Evolutionary conservation across 1,140 invertebrate species (phyloP), one percentile per base, ranked within the genome.

Genomic region (Microplitis mediator): DNA sequence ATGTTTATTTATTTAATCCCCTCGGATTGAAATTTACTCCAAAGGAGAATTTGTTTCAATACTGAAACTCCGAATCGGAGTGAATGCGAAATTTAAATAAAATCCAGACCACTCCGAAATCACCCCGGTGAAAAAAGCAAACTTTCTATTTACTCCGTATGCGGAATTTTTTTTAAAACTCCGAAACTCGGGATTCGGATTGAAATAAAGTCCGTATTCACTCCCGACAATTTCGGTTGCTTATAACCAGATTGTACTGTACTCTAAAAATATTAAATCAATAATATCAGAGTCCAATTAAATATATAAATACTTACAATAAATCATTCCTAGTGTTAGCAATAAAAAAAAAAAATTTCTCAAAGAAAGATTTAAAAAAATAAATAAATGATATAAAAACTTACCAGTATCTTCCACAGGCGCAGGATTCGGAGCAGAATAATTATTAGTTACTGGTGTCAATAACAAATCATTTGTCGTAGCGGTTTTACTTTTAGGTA

Each of bases 401-500:
- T 79, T 80, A 60, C 81, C 77, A 50, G 83, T 67, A 32, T 76
- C 69, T 36, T 75, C 69, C 64, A 74, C n/a, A 23, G 74, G 14
- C 31, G 63, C 68, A 32, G 66, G 69, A 23, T 74, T 35, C 13
- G 73, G 32, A 35, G 76, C 31, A 11, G 66, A 31, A 60, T 78
- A 71, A 11, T 71, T 56, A n/a, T 72, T 67, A 4, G 75, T 54
- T 13, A 69, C 13, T 9, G 80, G 4, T 13, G 60, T 39, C 1
- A 71, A 50, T 58, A 68, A 74, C 5, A 69, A 60, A 75, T 63
- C 80, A 31, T 65, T n/a, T 45, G 70, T 67, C 5, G 69, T 3
- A 13, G 73, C 35, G 13, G 73, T 39, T 72, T 85, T 87, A 1
- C 77, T 75, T 72, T 85, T 86, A 39, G 86, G 85, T 31, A 86